Evolutionary conservation across 2,113 vertebrate genomes (phyloP).

Genomic region (Crotalus tigris): DNA sequence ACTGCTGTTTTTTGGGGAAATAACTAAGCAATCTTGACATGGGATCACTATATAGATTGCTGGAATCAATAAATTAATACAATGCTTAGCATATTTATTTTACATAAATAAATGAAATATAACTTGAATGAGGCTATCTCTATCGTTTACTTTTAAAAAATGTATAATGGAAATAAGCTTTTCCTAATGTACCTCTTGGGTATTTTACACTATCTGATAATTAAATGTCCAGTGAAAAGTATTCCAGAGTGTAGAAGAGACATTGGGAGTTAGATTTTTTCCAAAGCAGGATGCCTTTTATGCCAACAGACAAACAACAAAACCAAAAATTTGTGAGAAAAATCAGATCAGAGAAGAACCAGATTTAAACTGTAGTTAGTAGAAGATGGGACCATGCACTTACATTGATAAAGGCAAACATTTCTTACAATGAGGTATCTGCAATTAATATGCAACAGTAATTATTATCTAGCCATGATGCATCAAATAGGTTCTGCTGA

Average conservation of each 20-base stretch:
- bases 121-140: neutral
- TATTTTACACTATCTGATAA: neutral
- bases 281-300: neutral
- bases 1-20: neutral
- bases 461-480: neutral
- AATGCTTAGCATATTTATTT: neutral
- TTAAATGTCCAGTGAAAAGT: constrained; percentile 20
- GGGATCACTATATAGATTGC: neutral
- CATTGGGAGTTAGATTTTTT: neutral
- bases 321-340: neutral
- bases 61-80: neutral
- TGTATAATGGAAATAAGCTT: constrained; percentile 23
- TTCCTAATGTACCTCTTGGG: constrained; percentile 21
- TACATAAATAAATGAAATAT: neutral
- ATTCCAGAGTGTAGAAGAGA: neutral
- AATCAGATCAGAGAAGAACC: neutral
- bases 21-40: neutral
- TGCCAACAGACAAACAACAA: neutral
- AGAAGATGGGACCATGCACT: neutral
- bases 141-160: neutral
- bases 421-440: neutral
- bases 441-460: neutral
- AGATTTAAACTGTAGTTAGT: neutral
- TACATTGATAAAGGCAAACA: neutral
- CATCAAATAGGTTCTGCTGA: neutral